Evolutionary conservation across 2,113 vertebrate genomes (phyloP), one percentile per base, ranked within the genome.

Genomic region (Leucopsar rothschildi): DNA sequence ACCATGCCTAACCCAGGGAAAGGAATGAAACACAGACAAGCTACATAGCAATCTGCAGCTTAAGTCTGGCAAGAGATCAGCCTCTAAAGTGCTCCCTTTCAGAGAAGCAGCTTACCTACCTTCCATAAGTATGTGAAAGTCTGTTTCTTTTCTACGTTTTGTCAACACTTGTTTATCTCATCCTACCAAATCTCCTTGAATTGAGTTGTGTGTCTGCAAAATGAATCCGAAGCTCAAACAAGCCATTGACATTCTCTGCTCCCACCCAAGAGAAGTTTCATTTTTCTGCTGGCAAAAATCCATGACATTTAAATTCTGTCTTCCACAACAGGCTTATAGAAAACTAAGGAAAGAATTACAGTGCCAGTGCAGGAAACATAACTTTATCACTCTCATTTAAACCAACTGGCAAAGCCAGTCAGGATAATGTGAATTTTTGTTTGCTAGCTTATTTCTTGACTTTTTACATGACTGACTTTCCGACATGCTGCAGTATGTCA

Each of bases 281-380:
- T 96, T 97, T 93, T 94, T 86, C 82, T 93, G 29, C 66, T 95
- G 79, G 35, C 96, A 92, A 82, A 93, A 90, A 96, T 94, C 90
- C 88, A 89, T 97, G 95, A 95, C 96, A 91, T 96, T 96, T 94
- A 91, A 94, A 94, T 95, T 92, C 84, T 95, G 61, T 70, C 77
- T 97, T 96, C 95, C 92, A 88, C 94, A 96, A 95, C 76, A 95
- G 59, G 19, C 78, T 86, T 89, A 89, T 50, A 96, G 92, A 93
- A 89, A 93, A 84, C 87, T 72, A 83, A 82, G 97, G 92, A 93
- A 95, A 85, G 83, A 96, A 95, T 39, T 55, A 91, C 70, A 95
- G 35, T 80, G 78, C 55, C 83, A 95, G 21, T 69, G 70, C 93
- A 95, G 57, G 92, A 94, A 63, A 28, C 81, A 88, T 82, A 96